Evolutionary conservation across 2,113 vertebrate genomes (phyloP).

Genomic region (Diphyllodes magnificus): DNA sequence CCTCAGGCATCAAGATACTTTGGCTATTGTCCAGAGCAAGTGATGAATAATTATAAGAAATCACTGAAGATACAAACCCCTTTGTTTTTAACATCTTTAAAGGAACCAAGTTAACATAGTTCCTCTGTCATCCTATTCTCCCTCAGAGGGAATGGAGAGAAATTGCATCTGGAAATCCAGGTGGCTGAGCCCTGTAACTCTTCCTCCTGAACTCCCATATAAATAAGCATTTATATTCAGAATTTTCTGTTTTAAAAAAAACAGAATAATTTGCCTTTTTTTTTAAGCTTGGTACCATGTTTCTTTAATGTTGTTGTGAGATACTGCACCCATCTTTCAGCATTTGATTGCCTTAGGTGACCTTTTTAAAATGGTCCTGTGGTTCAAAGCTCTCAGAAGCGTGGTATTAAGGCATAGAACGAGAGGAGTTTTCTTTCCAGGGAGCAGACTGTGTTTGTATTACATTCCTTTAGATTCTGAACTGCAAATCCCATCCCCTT

Average conservation of each 20-base stretch:
- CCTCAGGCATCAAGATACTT: background rate
- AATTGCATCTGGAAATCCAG: conserved; percentile 21
- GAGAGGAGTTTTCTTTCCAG: conserved; percentile 35
- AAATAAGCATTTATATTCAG: background rate
- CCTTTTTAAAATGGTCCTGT: background rate
- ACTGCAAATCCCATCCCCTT: conserved; percentile 13
- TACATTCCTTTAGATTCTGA: conserved; percentile 47
- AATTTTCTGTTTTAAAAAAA: background rate
- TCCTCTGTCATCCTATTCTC: background rate
- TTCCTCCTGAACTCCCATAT: background rate
- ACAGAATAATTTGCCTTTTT: background rate
- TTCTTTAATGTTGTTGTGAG: conserved; percentile 20
- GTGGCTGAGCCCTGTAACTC: background rate
- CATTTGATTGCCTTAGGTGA: conserved; percentile 13
- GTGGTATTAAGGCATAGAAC: conserved; percentile 45
- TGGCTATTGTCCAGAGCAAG: conserved; percentile 17
- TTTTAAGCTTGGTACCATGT: conserved; percentile 2
- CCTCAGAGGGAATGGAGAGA: conserved; percentile 21
- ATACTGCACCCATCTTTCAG: conserved; percentile 29
- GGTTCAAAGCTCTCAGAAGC: conserved; percentile 18
- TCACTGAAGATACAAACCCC: background rate
- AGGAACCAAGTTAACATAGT: conserved; percentile 41
- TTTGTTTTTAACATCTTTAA: conserved; percentile 45
- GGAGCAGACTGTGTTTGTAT: conserved; percentile 10
- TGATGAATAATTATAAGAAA: background rate